Evolutionary conservation across 1,140 invertebrate species (phyloP).

Genomic region (Anadara kagoshimensis): DNA sequence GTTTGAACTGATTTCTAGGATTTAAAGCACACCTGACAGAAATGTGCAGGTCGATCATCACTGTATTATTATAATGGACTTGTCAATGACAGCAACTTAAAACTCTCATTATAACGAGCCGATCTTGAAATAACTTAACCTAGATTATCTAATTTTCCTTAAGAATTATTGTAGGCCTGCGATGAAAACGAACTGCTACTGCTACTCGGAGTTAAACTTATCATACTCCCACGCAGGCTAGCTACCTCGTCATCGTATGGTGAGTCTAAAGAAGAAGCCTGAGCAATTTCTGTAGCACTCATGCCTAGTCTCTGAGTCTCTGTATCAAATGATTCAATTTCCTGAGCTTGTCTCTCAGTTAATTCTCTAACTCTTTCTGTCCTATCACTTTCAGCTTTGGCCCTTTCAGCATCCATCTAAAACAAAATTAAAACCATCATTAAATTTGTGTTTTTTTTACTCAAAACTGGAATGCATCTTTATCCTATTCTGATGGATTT

Average conservation of each 20-base stretch:
- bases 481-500: too few relatives aligned
- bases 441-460: not conserved
- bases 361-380: slow-evolving; percentile 90
- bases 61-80: too few relatives aligned
- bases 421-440: slow-evolving; percentile 48
- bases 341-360: slow-evolving; percentile 90
- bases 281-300: slow-evolving; percentile 91
- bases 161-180: too few relatives aligned
- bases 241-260: slow-evolving; percentile 82
- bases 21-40: too few relatives aligned
- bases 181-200: slow-evolving; percentile 79
- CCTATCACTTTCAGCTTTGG: slow-evolving; percentile 92
- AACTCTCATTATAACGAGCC: too few relatives aligned
- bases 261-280: slow-evolving; percentile 89
- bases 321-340: slow-evolving; percentile 94
- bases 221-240: slow-evolving; percentile 93
- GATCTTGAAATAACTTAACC: too few relatives aligned
- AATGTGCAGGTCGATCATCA: too few relatives aligned
- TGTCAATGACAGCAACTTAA: too few relatives aligned
- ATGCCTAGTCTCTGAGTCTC: slow-evolving; percentile 92
- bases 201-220: slow-evolving; percentile 94
- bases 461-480: too few relatives aligned
- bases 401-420: slow-evolving; percentile 93
- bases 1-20: too few relatives aligned
- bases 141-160: too few relatives aligned